These are phyloP conservation scores for Escarpia spicata DNA, from an alignment of 2,888 invertebrate genomes.

Conservation along the genomic window DNA sequence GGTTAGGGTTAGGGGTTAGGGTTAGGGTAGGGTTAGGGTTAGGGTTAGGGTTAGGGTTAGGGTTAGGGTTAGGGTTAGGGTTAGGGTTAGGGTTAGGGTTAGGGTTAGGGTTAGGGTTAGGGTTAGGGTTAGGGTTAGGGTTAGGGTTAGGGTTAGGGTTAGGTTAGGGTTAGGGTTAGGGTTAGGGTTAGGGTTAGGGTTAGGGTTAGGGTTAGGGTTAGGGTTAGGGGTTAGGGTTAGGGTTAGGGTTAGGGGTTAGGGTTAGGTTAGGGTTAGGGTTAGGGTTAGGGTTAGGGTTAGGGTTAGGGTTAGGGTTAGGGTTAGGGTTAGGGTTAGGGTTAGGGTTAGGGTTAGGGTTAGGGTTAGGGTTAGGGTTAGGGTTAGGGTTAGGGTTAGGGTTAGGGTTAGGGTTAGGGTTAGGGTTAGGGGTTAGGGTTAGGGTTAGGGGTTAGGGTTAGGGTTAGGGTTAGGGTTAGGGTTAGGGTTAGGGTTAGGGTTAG, in stretches of 20 bases:
- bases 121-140: background rate
- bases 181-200: slow-evolving; percentile 8
- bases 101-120: background rate
- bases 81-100: slow-evolving; percentile 6
- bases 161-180: too few species aligned
- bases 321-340: slow-evolving; percentile 1
- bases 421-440: too few species aligned
- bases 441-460: too few species aligned
- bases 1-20: background rate
- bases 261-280: slow-evolving; percentile 5
- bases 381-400: slow-evolving; percentile 23
- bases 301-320: slow-evolving; percentile 8
- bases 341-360: slow-evolving; percentile 21
- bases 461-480: slow-evolving; percentile 17
- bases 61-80: slow-evolving; percentile 13
- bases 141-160: slow-evolving; percentile 21
- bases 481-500: slow-evolving; percentile 23
- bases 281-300: slow-evolving; percentile 1
- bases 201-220: background rate
- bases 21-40: background rate
- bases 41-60: slow-evolving; percentile 20
- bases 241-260: too few species aligned
- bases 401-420: slow-evolving; percentile 7
- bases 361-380: slow-evolving; percentile 23
- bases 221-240: too few species aligned